Evolutionary conservation across 1,140 invertebrate genomes (phyloP).

Genomic region (Drosophila sulfurigaster): DNA sequence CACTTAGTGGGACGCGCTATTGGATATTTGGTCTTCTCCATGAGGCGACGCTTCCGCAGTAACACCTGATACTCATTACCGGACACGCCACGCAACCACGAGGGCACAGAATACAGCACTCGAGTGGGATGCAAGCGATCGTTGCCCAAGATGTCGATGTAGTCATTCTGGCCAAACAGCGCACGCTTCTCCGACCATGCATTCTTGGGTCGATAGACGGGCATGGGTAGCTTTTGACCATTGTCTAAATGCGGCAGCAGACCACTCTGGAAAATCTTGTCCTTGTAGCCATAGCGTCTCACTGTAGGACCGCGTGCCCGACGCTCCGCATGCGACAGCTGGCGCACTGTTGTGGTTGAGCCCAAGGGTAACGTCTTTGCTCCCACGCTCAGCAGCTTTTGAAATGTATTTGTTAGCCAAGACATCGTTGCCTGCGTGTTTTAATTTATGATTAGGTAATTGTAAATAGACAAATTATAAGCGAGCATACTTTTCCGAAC

Average conservation of each 20-base stretch:
- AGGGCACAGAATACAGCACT: conserved; percentile 93
- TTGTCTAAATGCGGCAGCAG: conserved; percentile 88
- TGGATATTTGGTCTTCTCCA: conserved; percentile 87
- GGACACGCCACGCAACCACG: conserved; percentile 94
- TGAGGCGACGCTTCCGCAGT: conserved; percentile 90
- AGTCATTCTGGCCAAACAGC: conserved; percentile 97
- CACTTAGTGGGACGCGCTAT: conserved; percentile 90
- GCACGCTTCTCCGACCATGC: conserved; percentile 91
- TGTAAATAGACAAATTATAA: conserved; percentile 51
- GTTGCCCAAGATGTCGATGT: conserved; percentile 96
- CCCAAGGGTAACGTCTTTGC: conserved; percentile 23
- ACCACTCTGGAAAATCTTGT: conserved; percentile 88
- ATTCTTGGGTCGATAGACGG: conserved; percentile 88
- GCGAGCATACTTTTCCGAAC: conserved; percentile 3
- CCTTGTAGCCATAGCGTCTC: conserved; percentile 90
- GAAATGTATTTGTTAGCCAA: conserved; percentile 57
- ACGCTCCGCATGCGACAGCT: conserved; percentile 90
- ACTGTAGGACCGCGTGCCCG: conserved; percentile 87
- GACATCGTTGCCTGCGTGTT: conserved; percentile 48
- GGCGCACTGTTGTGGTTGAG: conserved; percentile 76
- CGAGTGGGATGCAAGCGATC: conserved; percentile 92
- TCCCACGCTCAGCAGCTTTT: conserved; percentile 47
- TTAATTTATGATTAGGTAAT: conserved; percentile 73
- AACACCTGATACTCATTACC: conserved; percentile 94
- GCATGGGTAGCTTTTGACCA: conserved; percentile 87